Evolutionary conservation across 1,140 invertebrate genomes (phyloP), one percentile per base, ranked within the genome.

Genomic region (Chrysomallon squamiferum): DNA sequence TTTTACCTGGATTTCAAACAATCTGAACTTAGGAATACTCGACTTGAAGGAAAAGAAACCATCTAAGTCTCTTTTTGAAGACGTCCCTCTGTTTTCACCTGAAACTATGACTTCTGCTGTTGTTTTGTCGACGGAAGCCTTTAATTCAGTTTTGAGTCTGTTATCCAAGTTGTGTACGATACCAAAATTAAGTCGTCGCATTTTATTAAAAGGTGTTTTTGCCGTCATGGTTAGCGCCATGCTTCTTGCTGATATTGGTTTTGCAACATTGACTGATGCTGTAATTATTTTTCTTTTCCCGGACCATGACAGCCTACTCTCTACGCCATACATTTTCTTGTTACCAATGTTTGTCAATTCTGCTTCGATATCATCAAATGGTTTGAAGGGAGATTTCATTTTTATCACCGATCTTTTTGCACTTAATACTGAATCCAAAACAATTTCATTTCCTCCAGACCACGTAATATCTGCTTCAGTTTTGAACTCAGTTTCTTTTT

Each of bases 371-470:
- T 66, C 18, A 52, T 60, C 22, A 6, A 78, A 32, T 18, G n/a
- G 22, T 60, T 74, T 52, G 47, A 83, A 78, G 22, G 81, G 81
- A 22, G 79, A 77, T 22, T 59, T 67, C 1, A 82, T 7, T 25
- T 62, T 65, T 0, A 84, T 3, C 20, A 57, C 63, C 13, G 64
- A 67, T 25, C 32, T 61, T 20, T 49, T 47, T 58, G 65, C 35
- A 3, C 59, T 3, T 60, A n/a, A 69, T 25, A 64, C 43, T 59
- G 63, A 57, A 25, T 32, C 38, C 18, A 73, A 52, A n/a, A 61
- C 70, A 20, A 79, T 66, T 22, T 68, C 67, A 29, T 80, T 65
- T 15, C 64, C 35, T 30, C 71, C 66, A 22, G 43, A 58, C 76
- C 76, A 81, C 7, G 71, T 56, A 7, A 80, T 22, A 27, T 74